Percentiles rank a stretch among this genome's conserved stretches.
These are phyloP conservation scores for Anableps anableps DNA, from an alignment of 2,797 vertebrate genomes.

Conservation along the genomic window DNA sequence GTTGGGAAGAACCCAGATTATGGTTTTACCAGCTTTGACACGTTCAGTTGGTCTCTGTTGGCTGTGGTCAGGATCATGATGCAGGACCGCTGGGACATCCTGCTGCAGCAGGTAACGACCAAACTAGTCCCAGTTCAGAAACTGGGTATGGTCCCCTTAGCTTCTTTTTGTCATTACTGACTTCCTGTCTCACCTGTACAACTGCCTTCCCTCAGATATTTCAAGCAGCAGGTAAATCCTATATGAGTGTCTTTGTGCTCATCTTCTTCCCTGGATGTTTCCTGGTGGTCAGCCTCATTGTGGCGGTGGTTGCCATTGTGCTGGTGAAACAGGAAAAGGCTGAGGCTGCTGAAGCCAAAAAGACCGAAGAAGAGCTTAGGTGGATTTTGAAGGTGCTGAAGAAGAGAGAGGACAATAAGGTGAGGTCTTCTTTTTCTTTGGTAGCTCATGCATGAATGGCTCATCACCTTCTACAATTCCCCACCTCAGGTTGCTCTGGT, in stretches of 20 bases:
- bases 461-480: neutral
- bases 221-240: constrained; percentile 83
- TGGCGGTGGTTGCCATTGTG: constrained; percentile 89
- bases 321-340: constrained; percentile 85
- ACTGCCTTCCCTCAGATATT: constrained; percentile 79
- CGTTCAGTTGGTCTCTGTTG: constrained; percentile 91
- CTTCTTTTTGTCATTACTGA: neutral
- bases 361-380: constrained; percentile 88
- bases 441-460: neutral
- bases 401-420: constrained; percentile 80
- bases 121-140: neutral
- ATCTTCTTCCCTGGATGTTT: constrained; percentile 90
- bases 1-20: constrained; percentile 87
- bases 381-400: constrained; percentile 86
- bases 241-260: constrained; percentile 87
- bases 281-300: constrained; percentile 89
- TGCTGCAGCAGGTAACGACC: constrained; percentile 85
- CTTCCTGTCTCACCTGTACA: neutral
- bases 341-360: constrained; percentile 79
- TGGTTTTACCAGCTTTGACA: constrained; percentile 90
- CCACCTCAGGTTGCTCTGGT: neutral
- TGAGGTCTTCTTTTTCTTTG: constrained; percentile 34
- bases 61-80: constrained; percentile 89
- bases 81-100: constrained; percentile 89
- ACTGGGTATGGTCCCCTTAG: neutral